Evolutionary conservation across 1,140 invertebrate genomes (phyloP).

Genomic region (Trichomalopsis sarcophagae): DNA sequence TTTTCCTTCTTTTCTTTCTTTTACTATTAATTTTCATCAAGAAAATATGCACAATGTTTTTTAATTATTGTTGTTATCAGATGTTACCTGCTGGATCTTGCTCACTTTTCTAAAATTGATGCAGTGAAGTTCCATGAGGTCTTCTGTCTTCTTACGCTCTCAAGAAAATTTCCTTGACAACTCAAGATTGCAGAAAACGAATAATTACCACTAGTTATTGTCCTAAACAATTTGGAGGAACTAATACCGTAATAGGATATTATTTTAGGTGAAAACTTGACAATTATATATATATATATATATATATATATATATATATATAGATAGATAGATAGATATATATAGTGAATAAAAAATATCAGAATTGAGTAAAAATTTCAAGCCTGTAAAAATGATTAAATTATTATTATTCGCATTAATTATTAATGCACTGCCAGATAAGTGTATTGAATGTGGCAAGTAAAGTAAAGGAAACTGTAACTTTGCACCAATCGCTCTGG

Average conservation of each 20-base stretch:
- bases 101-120: conserved; percentile 61
- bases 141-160: conserved; percentile 59
- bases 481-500: conserved; percentile 55
- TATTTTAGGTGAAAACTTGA: conserved; percentile 41
- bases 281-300: conserved; percentile 9
- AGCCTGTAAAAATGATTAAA: conserved; percentile 51
- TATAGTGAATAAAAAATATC: conserved; percentile 37
- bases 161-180: conserved; percentile 43
- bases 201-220: conserved; percentile 43
- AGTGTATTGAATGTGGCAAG: conserved; percentile 38
- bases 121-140: conserved; percentile 51
- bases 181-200: conserved; percentile 35
- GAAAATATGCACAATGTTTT: conserved; percentile 49
- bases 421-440: conserved; percentile 43
- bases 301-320: neutral
- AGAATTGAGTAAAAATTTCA: conserved; percentile 22
- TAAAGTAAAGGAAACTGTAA: conserved; percentile 41
- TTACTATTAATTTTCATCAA: conserved; percentile 42
- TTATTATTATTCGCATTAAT: conserved; percentile 11
- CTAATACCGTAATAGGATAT: conserved; percentile 46
- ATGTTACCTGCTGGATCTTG: conserved; percentile 67
- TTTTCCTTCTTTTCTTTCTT: conserved; percentile 41
- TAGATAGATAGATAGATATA: neutral
- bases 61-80: conserved; percentile 63
- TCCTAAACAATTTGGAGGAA: conserved; percentile 41